Conservation (phyloP, 2,888 invertebrate species). For the Cyaniris semiargus region DNA sequence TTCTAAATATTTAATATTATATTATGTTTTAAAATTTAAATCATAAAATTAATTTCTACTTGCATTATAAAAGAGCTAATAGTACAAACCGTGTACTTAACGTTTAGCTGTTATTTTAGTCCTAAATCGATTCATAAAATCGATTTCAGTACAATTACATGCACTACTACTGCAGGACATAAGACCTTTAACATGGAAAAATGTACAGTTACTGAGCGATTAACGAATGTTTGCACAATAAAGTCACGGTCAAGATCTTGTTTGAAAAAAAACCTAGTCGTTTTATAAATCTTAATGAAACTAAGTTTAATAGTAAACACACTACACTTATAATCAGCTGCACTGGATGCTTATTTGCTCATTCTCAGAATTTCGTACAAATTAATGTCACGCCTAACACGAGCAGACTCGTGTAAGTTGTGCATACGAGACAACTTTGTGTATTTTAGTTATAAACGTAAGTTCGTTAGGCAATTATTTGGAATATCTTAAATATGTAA, state of each 20-base stretch:
- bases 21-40: too few relatives aligned
- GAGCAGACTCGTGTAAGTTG: not conserved
- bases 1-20: too few relatives aligned
- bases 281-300: not conserved
- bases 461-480: too few relatives aligned
- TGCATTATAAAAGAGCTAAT: too few relatives aligned
- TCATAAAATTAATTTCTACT: too few relatives aligned
- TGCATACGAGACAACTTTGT: not conserved
- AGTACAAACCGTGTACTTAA: not conserved
- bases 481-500: not conserved
- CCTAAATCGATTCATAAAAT: not conserved
- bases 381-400: not conserved
- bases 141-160: not conserved
- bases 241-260: not conserved
- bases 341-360: not conserved
- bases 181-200: not conserved
- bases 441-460: too few relatives aligned
- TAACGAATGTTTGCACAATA: not conserved
- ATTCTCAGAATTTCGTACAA: not conserved
- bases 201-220: not conserved
- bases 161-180: not conserved
- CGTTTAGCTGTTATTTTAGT: not conserved
- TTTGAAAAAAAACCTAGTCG: not conserved
- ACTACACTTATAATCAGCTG: not conserved
- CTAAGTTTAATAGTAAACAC: not conserved